Conservation (phyloP, 2,113 vertebrate species). For the Pterocles gutturalis region DNA sequence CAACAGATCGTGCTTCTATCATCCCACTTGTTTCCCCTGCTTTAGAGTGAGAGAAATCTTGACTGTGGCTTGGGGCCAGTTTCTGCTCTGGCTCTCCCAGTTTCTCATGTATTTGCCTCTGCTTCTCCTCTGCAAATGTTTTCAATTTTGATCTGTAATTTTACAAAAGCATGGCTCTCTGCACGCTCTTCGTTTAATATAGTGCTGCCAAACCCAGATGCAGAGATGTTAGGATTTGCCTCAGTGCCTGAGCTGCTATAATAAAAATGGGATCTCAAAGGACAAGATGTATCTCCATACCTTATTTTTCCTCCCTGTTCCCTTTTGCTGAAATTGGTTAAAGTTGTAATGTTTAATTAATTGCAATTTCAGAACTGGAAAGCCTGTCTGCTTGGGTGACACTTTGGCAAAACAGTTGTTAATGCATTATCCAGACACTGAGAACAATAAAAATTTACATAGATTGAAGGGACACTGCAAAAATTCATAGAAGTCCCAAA, state of each 20-base stretch:
- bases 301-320: neutral
- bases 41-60: neutral
- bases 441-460: neutral
- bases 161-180: neutral
- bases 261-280: neutral
- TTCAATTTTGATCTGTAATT: neutral
- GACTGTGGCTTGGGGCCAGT: neutral
- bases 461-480: neutral
- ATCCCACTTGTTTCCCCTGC: conserved; percentile 1
- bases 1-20: neutral
- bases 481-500: neutral
- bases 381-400: neutral
- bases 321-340: neutral
- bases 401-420: neutral
- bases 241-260: neutral
- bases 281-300: neutral
- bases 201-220: neutral
- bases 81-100: neutral
- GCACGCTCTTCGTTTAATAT: neutral
- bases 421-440: neutral
- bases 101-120: neutral
- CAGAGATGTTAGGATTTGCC: neutral
- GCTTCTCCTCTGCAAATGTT: neutral
- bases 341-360: neutral
- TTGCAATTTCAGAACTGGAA: neutral